A percentile compares a stretch with the other conserved stretches of the same genome.
Evolutionary conservation across 2,888 invertebrate genomes (phyloP).

Genomic region (Stegana nigrithorax): DNA sequence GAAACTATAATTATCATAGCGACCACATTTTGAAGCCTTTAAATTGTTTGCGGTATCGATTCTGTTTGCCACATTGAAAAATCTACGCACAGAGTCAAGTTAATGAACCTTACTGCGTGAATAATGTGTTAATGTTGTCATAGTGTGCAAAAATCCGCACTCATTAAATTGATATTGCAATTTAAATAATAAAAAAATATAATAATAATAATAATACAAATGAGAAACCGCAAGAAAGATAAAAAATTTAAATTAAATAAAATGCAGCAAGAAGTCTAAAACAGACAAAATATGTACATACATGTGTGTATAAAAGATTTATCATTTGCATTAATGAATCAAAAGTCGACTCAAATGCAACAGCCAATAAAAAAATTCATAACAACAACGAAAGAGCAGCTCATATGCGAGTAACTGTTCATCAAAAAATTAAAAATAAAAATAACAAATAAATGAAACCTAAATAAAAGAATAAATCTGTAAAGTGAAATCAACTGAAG

Average conservation of each 20-base stretch:
- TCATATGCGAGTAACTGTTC: not conserved
- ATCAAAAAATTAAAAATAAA: not conserved
- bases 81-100: no score
- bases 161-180: constrained; percentile 35
- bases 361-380: no score
- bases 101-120: constrained; percentile 47
- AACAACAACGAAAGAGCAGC: not conserved
- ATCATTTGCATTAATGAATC: constrained; percentile 30
- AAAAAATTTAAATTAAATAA: constrained; percentile 26
- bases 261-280: constrained; percentile 34
- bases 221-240: constrained; percentile 13
- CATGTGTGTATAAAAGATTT: constrained; percentile 40
- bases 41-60: no score
- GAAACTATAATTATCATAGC: no score
- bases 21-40: no score
- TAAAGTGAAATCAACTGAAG: no score
- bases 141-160: constrained; percentile 18
- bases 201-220: constrained; percentile 25
- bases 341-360: constrained; percentile 10
- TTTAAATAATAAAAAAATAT: constrained; percentile 44
- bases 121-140: constrained; percentile 2
- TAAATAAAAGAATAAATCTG: no score
- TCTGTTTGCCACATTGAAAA: no score
- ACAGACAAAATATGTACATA: no score
- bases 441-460: no score